Conservation (phyloP, 2,113 vertebrate genomes). For the Micronisus gabar region DNA sequence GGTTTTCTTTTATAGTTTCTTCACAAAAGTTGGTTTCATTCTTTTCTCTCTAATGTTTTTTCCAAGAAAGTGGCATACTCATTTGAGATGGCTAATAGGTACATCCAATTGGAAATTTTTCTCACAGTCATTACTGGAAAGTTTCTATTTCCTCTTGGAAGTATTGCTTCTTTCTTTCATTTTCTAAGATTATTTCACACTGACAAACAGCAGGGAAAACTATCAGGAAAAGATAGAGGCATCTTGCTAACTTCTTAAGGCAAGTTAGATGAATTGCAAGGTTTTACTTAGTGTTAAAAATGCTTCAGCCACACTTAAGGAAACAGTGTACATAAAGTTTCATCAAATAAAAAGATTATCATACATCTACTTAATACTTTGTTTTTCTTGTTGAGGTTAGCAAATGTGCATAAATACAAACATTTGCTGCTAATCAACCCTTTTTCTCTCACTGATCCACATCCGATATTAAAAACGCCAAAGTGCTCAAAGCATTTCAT, state of each 20-base stretch:
- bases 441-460: neutral
- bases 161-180: slow-evolving; percentile 6
- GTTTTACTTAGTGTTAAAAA: neutral
- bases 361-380: neutral
- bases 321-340: neutral
- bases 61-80: neutral
- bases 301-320: neutral
- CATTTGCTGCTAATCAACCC: neutral
- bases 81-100: neutral
- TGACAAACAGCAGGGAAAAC: neutral
- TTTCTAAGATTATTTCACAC: neutral
- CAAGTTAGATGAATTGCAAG: neutral
- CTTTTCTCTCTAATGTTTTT: neutral
- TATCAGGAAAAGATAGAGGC: neutral
- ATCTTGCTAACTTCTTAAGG: neutral
- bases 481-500: neutral
- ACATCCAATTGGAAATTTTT: neutral
- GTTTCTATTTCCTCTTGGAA: neutral
- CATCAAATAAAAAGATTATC: neutral
- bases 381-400: neutral
- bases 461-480: neutral
- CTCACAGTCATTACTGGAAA: neutral
- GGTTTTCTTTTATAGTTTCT: neutral
- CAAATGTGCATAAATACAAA: neutral
- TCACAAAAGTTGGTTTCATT: slow-evolving; percentile 16